Base-by-base conservation (phyloP, 1,140 invertebrate genomes). In the Calephelis nemesis region DNA sequence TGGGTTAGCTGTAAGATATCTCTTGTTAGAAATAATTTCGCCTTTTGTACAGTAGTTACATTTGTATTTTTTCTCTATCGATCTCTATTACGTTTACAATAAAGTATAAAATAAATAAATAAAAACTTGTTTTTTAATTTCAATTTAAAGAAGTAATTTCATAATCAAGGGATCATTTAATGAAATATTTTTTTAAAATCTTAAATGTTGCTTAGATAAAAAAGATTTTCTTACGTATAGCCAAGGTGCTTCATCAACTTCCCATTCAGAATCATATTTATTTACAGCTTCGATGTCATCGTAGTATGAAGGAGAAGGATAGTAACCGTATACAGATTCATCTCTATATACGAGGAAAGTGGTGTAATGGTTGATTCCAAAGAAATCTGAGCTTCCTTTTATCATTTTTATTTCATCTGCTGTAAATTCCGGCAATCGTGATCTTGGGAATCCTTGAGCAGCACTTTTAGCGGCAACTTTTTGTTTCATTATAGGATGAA, bases 341-440 rank as follows among this genome's bases (percentile, higher is more conserved):
- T 84, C 82, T 70, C 81, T 82, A 62, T 82, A 81, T 6, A 74
- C 73, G 11, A 73, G 72, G 10, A 45, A 79, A 4, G 92, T 90
- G 2, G 92, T 84, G 69, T 95, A 95, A 62, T 92, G 88, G 69
- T 94, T 95, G 1, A 95, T 76, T 50, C 94, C 94, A 45, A 45
- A 45, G 42, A 45, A 45, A 45, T 45, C 42, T 1, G 42, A 45
- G 42, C 42, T 45, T 45, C 92, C 92, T 13, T 68, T 73, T 6
- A 87, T 63, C 50, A 76, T 81, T 13, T 78, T 77, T 13, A 83
- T 70, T 72, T 88, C 86, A 65, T 84, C 81, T 5, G 67, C 62
- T 4, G 85, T 85, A 39, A 93, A 85, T 60, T 82, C 78, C 6
- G 87, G 90, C 10, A 93, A 72, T 63, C 92, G 76, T 0, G 90